These are phyloP conservation scores for Gryllus bimaculatus DNA, from an alignment of 1,140 invertebrate species.

Conservation along the genomic window DNA sequence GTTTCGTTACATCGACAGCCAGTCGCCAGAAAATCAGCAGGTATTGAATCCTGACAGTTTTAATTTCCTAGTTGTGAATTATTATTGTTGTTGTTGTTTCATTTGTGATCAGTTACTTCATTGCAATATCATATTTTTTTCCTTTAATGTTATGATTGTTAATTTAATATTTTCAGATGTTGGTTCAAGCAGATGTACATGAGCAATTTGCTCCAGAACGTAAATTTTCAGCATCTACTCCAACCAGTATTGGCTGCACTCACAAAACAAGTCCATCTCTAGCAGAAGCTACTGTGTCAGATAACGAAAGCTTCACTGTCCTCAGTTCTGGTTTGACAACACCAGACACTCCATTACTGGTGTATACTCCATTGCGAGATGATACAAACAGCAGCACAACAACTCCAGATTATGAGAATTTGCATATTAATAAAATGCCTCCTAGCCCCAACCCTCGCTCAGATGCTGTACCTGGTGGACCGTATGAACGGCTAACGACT, in stretches of 20 bases:
- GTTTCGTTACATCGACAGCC: slow-evolving; percentile 44
- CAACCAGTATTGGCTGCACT: not conserved
- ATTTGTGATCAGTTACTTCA: too few species aligned
- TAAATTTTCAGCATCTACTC: not conserved
- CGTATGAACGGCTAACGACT: not conserved
- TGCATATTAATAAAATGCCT: slow-evolving; percentile 4
- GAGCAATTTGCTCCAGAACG: not conserved
- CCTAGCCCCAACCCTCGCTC: not conserved
- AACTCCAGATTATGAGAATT: slow-evolving; percentile 19
- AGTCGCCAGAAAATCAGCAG: slow-evolving; percentile 40
- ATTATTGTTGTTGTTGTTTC: too few species aligned
- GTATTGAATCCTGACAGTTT: slow-evolving; percentile 23
- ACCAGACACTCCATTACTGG: slow-evolving; percentile 25
- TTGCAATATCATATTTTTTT: too few species aligned
- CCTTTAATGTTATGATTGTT: too few species aligned
- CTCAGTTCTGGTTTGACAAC: slow-evolving; percentile 27
- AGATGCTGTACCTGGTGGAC: not conserved
- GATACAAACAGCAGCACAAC: slow-evolving; percentile 16
- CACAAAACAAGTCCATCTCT: slow-evolving; percentile 26
- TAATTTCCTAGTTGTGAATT: too few species aligned
- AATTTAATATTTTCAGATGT: slow-evolving; percentile 16
- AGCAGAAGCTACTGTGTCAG: slow-evolving; percentile 31
- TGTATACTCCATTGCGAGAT: slow-evolving; percentile 20
- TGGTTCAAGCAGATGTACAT: slow-evolving; percentile 24
- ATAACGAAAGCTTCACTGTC: slow-evolving; percentile 32